Percentiles rank a stretch among this genome's conserved stretches.
Conservation (phyloP, 1,140 invertebrate genomes). For the Pogonus chalceus region DNA sequence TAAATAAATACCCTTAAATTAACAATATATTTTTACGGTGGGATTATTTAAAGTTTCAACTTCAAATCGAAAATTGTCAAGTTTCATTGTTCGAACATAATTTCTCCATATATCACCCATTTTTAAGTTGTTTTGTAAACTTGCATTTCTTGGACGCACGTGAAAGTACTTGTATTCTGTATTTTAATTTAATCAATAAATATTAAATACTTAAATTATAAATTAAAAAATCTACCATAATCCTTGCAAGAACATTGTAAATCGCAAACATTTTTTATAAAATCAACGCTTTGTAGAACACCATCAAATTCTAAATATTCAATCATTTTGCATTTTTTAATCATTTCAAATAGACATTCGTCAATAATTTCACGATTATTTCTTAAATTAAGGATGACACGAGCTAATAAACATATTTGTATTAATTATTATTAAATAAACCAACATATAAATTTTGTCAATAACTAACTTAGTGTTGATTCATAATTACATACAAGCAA, state of each 20-base stretch:
- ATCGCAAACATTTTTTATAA: neutral
- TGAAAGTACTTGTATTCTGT: neutral
- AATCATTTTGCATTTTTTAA: neutral
- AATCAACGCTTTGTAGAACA: neutral
- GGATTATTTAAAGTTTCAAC: neutral
- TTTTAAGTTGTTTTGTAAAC: neutral
- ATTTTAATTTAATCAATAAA: neutral
- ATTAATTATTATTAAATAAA: neutral
- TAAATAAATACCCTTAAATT: too few relatives aligned
- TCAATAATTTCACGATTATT: neutral
- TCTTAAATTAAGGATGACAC: neutral
- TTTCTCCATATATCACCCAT: neutral
- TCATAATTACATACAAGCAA: neutral
- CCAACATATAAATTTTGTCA: neutral
- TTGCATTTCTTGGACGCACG: neutral
- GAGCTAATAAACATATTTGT: neutral
- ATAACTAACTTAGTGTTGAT: neutral
- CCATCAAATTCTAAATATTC: neutral
- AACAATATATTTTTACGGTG: neutral
- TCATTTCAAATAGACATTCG: neutral
- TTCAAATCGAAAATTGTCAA: neutral
- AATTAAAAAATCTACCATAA: neutral
- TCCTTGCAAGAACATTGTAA: neutral
- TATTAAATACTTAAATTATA: neutral
- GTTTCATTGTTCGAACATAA: neutral